Percentiles rank a stretch among this genome's conserved stretches.
Evolutionary conservation across 1,140 invertebrate species (phyloP).

Genomic region (Holotrichia oblita): DNA sequence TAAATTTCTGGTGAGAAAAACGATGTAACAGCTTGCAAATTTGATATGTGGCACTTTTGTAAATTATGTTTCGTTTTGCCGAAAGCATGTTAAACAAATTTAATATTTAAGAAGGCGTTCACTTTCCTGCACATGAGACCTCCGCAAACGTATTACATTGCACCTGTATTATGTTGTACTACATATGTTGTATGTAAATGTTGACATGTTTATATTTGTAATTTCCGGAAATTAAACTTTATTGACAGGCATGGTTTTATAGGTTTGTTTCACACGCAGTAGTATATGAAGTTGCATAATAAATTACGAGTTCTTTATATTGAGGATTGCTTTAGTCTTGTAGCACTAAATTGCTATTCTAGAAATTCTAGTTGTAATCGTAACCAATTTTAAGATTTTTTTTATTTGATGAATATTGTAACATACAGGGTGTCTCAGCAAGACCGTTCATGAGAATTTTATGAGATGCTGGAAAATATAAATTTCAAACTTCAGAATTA

Average conservation of each 20-base stretch:
- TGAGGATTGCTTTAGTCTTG: background rate
- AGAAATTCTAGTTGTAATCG: too few relatives aligned
- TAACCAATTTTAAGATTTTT: too few relatives aligned
- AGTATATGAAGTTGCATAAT: constrained; percentile 16
- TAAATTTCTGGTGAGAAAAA: too few relatives aligned
- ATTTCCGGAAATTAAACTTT: background rate
- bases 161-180: background rate
- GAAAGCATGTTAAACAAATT: background rate
- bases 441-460: too few relatives aligned
- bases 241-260: background rate
- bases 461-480: too few relatives aligned
- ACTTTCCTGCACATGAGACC: constrained; percentile 8
- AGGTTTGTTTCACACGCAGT: background rate
- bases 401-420: too few relatives aligned
- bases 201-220: constrained; percentile 1
- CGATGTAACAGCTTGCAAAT: background rate
- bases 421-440: too few relatives aligned
- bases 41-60: background rate
- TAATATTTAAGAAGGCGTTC: constrained; percentile 22
- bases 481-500: too few relatives aligned
- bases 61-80: background rate
- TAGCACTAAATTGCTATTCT: too few relatives aligned
- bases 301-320: background rate
- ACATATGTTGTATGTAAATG: background rate
- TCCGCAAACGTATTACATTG: background rate